Percentiles rank a stretch among this genome's conserved stretches.
Evolutionary conservation across 1,140 invertebrate species (phyloP).

Genomic region (Nymphalis io): DNA sequence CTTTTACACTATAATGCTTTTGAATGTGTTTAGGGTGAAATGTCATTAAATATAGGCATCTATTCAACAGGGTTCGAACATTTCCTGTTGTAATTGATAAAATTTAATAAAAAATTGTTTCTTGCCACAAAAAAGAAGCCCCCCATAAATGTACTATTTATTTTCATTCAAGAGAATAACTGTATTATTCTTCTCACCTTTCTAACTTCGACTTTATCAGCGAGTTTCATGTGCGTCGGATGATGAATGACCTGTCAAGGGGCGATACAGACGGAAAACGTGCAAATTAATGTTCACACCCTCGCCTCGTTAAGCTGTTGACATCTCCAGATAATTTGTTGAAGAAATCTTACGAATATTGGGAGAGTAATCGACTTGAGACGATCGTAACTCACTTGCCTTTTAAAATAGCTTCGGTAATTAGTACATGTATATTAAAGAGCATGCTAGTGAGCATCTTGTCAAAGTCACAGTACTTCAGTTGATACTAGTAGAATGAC

Average conservation of each 20-base stretch:
- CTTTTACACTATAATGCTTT: too few species aligned
- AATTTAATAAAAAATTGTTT: too few species aligned
- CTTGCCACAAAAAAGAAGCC: not conserved
- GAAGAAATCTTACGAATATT: slow-evolving; percentile 16
- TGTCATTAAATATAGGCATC: too few species aligned
- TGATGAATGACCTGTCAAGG: slow-evolving; percentile 47
- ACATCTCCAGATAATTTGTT: slow-evolving; percentile 29
- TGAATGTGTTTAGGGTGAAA: too few species aligned
- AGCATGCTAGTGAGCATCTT: not conserved
- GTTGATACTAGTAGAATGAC: too few species aligned
- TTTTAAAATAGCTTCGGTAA: not conserved
- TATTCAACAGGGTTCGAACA: too few species aligned
- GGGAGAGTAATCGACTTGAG: not conserved
- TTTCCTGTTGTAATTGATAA: too few species aligned
- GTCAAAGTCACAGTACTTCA: too few species aligned
- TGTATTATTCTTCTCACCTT: not conserved
- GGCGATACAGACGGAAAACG: slow-evolving; percentile 28
- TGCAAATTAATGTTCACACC: slow-evolving; percentile 45
- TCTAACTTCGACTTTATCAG: slow-evolving; percentile 16
- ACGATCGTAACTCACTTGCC: not conserved
- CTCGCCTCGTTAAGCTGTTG: slow-evolving; percentile 44
- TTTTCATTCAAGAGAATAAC: not conserved
- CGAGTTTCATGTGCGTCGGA: slow-evolving; percentile 22
- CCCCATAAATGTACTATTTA: not conserved
- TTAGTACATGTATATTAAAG: not conserved